Evolutionary conservation across 1,140 invertebrate genomes (phyloP).

Genomic region (Drosophila grimshawi): DNA sequence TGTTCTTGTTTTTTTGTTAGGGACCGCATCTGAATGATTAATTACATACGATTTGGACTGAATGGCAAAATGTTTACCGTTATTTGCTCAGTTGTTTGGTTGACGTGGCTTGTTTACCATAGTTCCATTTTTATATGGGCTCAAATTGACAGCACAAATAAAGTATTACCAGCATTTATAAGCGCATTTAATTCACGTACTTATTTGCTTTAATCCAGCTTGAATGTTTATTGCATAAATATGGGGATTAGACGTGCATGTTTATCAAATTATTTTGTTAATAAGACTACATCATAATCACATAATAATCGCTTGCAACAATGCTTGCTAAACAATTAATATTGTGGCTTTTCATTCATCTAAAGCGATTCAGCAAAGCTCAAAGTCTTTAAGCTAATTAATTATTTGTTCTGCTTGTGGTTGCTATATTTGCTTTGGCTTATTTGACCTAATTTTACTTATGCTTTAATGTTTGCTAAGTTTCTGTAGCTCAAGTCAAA

Average conservation of each 20-base stretch:
- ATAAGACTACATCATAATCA: too few species aligned
- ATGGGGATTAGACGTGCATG: constrained; percentile 1
- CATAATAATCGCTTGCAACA: too few species aligned
- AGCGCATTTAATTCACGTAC: neutral
- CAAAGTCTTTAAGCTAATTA: neutral
- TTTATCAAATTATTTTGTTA: neutral
- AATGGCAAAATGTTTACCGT: constrained; percentile 53
- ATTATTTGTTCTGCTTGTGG: neutral
- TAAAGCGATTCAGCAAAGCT: neutral
- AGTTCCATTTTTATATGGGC: constrained; percentile 18
- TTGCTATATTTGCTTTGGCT: too few species aligned
- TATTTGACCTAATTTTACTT: too few species aligned
- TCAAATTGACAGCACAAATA: constrained; percentile 32
- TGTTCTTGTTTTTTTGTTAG: constrained; percentile 25
- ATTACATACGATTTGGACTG: constrained; percentile 56
- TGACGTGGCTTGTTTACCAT: constrained; percentile 19
- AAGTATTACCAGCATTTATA: neutral
- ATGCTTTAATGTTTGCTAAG: too few species aligned
- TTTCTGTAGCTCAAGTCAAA: too few species aligned
- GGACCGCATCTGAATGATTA: constrained; percentile 60
- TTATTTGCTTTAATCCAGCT: neutral
- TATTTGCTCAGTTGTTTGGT: constrained; percentile 34
- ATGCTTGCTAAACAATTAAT: neutral
- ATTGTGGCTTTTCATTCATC: neutral
- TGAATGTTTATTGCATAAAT: constrained; percentile 19